phyloP scores from a whole-genome alignment of 2,888 invertebrate genomes.

The Spilarctia lutea region DNA sequence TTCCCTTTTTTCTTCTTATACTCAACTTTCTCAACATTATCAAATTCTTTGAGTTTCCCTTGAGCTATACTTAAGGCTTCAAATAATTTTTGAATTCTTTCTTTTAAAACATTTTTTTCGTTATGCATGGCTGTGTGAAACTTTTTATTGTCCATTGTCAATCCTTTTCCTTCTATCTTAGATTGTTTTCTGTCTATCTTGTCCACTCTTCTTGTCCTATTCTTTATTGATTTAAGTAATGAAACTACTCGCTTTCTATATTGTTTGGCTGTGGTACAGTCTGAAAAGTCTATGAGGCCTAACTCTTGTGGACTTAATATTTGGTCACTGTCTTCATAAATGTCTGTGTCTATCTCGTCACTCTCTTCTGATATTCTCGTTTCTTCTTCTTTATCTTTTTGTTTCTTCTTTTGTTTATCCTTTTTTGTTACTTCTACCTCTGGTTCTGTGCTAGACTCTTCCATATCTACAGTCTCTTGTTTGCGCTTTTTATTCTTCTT shows the following conservation, averaged over 20 bases:
- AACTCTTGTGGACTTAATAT: conserved; percentile 66
- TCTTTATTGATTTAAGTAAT: conserved; percentile 66
- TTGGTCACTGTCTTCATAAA: conserved; percentile 64
- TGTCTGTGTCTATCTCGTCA: conserved; percentile 73
- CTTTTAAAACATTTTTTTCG: conserved; percentile 66
- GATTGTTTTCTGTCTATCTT: conserved; percentile 66
- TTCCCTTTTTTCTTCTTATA: conserved; percentile 43
- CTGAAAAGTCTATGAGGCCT: conserved; percentile 67
- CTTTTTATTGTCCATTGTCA: conserved; percentile 69
- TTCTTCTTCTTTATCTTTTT: conserved; percentile 24
- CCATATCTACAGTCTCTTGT: conserved; percentile 19
- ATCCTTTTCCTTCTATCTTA: conserved; percentile 67
- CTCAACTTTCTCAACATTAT: conserved; percentile 48
- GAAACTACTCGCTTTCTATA: conserved; percentile 67
- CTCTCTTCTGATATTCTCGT: conserved; percentile 65
- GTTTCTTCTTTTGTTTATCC: conserved; percentile 23
- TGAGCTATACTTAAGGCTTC: conserved; percentile 61
- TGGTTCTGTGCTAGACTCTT: conserved; percentile 9
- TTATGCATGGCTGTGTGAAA: conserved; percentile 74
- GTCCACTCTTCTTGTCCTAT: conserved; percentile 57
- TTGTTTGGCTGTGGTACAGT: conserved; percentile 65
- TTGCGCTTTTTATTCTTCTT: conserved; percentile 22
- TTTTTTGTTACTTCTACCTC: conserved; percentile 4
- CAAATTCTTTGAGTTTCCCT: conserved; percentile 50
- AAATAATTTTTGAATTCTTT: conserved; percentile 62